phyloP scores from a whole-genome alignment of 2,888 invertebrate species.

The Agriopis leucophaearia region DNA sequence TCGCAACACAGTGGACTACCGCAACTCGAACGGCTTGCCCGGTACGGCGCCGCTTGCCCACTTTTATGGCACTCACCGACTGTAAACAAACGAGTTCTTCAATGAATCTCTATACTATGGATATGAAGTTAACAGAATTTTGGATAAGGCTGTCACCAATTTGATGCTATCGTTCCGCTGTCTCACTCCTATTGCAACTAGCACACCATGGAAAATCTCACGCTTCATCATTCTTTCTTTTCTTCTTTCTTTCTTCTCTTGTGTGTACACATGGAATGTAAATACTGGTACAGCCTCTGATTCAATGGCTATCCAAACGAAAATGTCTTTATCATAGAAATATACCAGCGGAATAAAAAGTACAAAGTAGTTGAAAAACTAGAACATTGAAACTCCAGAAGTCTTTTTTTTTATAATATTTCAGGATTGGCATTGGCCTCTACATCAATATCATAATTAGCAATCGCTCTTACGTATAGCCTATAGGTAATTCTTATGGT shows the following conservation, averaged over 20 bases:
- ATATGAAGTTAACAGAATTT: constrained; percentile 13
- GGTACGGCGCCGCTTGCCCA: constrained; percentile 46
- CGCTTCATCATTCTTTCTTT: neutral
- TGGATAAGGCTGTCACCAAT: neutral
- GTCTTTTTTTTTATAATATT: no score
- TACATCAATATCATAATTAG: no score
- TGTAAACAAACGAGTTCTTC: constrained; percentile 33
- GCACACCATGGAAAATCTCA: neutral
- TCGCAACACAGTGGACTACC: constrained; percentile 72
- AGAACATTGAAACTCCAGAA: no score
- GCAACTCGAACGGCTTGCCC: constrained; percentile 66
- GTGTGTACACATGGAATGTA: neutral
- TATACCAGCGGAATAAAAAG: neutral
- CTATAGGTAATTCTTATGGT: no score
- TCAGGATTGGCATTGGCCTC: no score
- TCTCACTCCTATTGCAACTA: neutral
- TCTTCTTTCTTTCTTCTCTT: neutral
- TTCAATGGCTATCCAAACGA: neutral
- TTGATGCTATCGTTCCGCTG: neutral
- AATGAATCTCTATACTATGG: constrained; percentile 33
- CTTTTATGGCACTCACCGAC: constrained; percentile 44
- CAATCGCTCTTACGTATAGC: no score
- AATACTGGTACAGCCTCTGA: neutral
- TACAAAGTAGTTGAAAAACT: neutral
- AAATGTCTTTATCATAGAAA: neutral